Evolutionary conservation across 2,888 invertebrate species (phyloP).

Genomic region (Idaea biselata): DNA sequence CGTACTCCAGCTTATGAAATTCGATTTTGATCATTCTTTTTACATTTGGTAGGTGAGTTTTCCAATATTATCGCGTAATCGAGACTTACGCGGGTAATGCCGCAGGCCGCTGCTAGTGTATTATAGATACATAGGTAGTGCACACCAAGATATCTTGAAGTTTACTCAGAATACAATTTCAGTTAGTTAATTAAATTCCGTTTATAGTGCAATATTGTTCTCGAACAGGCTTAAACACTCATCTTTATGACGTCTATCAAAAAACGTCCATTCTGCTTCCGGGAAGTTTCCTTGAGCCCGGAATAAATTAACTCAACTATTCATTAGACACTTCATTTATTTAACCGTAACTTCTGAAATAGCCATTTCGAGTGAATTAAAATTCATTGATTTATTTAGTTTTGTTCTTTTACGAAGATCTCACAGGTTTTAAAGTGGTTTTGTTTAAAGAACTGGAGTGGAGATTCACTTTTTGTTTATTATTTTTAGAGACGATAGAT

Average conservation of each 20-base stretch:
- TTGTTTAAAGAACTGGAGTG: constrained; percentile 37
- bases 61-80: too few species aligned
- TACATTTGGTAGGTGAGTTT: too few species aligned
- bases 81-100: too few species aligned
- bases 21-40: too few species aligned
- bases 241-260: background rate
- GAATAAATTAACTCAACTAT: constrained; percentile 34
- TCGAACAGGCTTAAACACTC: background rate
- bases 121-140: too few species aligned
- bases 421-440: constrained; percentile 32
- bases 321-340: constrained; percentile 32
- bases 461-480: background rate
- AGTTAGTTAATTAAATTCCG: constrained; percentile 1
- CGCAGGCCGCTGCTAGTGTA: too few species aligned
- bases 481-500: too few species aligned
- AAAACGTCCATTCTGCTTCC: constrained; percentile 2
- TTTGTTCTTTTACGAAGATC: constrained; percentile 32
- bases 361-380: constrained; percentile 47
- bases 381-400: constrained; percentile 61
- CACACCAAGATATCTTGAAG: background rate
- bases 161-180: background rate
- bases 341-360: constrained; percentile 30
- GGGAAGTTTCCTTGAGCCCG: constrained; percentile 8
- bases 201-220: constrained; percentile 1
- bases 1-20: too few species aligned